Percentiles rank a stretch among this genome's conserved stretches.
These are phyloP conservation scores for Anthophora plumipes DNA, from an alignment of 2,888 invertebrate genomes.

Conservation along the genomic window DNA sequence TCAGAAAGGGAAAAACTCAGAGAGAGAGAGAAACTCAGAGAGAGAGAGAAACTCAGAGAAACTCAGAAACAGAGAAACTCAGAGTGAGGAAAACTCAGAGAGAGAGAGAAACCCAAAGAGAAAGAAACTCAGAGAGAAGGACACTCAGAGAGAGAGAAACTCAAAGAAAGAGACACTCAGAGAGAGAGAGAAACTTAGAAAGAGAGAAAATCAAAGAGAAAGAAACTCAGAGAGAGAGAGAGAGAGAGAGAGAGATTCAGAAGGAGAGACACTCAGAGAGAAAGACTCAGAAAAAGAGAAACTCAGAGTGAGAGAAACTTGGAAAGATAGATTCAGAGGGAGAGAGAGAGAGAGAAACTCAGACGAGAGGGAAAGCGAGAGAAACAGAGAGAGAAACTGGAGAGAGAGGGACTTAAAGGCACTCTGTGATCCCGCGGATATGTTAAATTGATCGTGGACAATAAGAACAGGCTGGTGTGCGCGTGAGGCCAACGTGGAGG, in stretches of 20 bases:
- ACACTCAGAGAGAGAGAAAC: neutral
- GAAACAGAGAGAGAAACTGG: neutral
- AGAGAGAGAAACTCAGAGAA: neutral
- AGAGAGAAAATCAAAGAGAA: conserved; percentile 10
- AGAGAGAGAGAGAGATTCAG: neutral
- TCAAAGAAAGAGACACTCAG: conserved; percentile 10
- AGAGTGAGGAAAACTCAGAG: neutral
- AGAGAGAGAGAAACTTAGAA: neutral
- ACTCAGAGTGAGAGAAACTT: no score
- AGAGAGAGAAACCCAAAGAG: conserved; percentile 2
- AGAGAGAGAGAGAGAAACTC: neutral
- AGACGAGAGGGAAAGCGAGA: neutral
- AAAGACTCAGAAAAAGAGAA: neutral
- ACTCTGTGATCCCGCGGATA: conserved; percentile 67
- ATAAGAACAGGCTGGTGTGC: conserved; percentile 40
- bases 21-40: conserved; percentile 9
- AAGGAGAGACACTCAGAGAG: no score
- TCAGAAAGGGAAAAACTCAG: neutral
- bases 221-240: neutral
- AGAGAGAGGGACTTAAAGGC: conserved; percentile 2
- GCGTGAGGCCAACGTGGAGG: conserved; percentile 6
- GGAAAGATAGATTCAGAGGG: neutral
- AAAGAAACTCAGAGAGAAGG: neutral
- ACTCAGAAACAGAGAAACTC: no score
- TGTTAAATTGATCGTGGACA: conserved; percentile 71